A percentile compares a stretch with the other conserved stretches of the same genome.
phyloP scores from a whole-genome alignment of 1,140 invertebrate species.

The Orchestia grillus region DNA sequence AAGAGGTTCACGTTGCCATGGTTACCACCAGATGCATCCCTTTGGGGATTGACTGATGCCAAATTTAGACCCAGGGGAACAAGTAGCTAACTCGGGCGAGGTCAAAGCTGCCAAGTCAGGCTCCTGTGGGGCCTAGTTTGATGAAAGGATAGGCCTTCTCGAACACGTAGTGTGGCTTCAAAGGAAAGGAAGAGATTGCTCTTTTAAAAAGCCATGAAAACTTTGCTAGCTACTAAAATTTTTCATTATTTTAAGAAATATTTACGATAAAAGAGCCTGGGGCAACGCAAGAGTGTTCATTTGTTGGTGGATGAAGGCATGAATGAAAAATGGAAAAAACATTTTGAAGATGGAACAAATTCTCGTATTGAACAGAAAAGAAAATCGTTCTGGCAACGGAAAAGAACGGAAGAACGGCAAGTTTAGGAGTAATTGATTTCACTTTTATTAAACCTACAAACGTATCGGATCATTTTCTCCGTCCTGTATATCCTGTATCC shows the following conservation, averaged over 20 bases:
- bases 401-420: background rate
- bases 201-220: background rate
- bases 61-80: background rate
- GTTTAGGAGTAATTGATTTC: too few species aligned
- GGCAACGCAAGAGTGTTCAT: background rate
- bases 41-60: background rate
- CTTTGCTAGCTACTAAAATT: background rate
- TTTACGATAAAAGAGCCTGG: background rate
- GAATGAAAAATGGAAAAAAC: background rate
- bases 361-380: background rate
- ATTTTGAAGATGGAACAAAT: background rate
- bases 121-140: background rate
- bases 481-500: too few species aligned
- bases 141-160: background rate
- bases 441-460: too few species aligned
- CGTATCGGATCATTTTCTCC: too few species aligned
- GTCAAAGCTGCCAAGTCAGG: background rate
- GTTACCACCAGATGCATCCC: constrained; percentile 43
- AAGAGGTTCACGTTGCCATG: constrained; percentile 4
- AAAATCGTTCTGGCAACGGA: background rate
- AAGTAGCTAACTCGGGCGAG: background rate
- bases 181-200: too few species aligned
- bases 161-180: background rate
- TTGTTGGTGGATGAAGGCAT: background rate
- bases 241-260: background rate